Conservation (phyloP, 2,888 invertebrate genomes). For the Epistrophella euchroma region DNA sequence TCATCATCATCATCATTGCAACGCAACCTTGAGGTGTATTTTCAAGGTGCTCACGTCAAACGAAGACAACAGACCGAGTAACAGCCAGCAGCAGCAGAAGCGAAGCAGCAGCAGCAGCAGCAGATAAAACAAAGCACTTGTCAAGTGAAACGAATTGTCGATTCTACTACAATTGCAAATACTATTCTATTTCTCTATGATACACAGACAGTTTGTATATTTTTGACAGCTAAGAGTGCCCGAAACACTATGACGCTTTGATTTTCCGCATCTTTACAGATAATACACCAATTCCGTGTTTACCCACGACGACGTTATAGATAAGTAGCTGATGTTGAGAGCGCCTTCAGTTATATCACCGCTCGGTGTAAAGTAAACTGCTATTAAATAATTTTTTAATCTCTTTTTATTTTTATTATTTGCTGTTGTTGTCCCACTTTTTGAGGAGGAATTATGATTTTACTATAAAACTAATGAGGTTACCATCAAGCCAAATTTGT, state of each 20-base stretch:
- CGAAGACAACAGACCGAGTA: constrained; percentile 29
- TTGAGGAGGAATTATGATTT: neutral
- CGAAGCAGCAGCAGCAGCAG: neutral
- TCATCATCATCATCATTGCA: constrained; percentile 23
- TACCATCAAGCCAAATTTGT: neutral
- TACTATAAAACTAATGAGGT: constrained; percentile 24
- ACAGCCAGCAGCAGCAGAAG: constrained; percentile 12
- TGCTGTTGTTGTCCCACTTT: neutral
- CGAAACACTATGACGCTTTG: constrained; percentile 5
- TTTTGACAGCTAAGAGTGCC: constrained; percentile 13
- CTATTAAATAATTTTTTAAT: constrained; percentile 39
- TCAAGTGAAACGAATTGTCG: constrained; percentile 26
- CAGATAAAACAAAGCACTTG: constrained; percentile 37
- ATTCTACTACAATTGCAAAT: neutral
- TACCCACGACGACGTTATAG: neutral
- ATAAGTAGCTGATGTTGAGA: neutral
- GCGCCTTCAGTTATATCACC: neutral
- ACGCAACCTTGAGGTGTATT: constrained; percentile 80
- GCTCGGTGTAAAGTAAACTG: constrained; percentile 42
- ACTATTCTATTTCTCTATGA: neutral
- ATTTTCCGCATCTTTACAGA: constrained; percentile 36
- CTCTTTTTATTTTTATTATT: neutral
- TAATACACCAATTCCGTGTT: constrained; percentile 20
- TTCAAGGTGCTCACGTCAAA: constrained; percentile 80
- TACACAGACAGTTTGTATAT: constrained; percentile 33